Conservation (phyloP, 1,140 invertebrate genomes). For the Sycophaga agraensis region DNA sequence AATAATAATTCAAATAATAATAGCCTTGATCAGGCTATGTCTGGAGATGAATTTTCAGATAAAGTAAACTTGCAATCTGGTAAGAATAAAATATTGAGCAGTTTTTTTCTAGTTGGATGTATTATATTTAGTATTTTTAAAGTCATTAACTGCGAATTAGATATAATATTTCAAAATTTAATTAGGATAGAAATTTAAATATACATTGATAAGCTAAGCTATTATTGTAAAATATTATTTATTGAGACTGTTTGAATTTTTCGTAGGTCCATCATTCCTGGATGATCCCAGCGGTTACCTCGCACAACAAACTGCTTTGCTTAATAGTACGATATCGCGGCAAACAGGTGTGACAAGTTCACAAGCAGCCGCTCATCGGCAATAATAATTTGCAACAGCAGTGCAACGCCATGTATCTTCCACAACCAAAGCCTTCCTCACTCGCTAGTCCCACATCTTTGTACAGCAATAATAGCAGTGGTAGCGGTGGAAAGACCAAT, state of each 20-base stretch:
- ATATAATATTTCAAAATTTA: too few species aligned
- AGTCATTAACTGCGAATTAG: too few species aligned
- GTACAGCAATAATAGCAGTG: slow-evolving; percentile 33
- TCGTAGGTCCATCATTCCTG: slow-evolving; percentile 70
- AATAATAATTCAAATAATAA: slow-evolving; percentile 41
- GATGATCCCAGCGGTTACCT: slow-evolving; percentile 88
- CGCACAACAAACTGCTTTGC: slow-evolving; percentile 79
- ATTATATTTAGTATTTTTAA: too few species aligned
- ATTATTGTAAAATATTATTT: too few species aligned
- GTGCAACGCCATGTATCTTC: slow-evolving; percentile 42
- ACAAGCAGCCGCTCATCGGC: slow-evolving; percentile 41
- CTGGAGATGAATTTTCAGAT: slow-evolving; percentile 48
- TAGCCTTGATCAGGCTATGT: slow-evolving; percentile 37
- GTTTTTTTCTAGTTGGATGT: too few species aligned
- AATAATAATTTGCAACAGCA: slow-evolving; percentile 41
- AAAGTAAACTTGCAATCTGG: slow-evolving; percentile 40
- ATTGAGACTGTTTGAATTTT: too few species aligned
- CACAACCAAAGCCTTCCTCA: slow-evolving; percentile 53
- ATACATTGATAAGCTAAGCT: too few species aligned
- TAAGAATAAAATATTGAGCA: slow-evolving; percentile 30
- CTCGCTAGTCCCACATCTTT: slow-evolving; percentile 44
- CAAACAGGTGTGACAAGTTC: slow-evolving; percentile 64
- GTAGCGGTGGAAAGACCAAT: slow-evolving; percentile 43
- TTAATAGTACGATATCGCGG: slow-evolving; percentile 80
- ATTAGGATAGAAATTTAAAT: background rate